These are phyloP conservation scores for Myrmecobius fasciatus DNA, from an alignment of 2,113 vertebrate species.

Conservation along the genomic window DNA sequence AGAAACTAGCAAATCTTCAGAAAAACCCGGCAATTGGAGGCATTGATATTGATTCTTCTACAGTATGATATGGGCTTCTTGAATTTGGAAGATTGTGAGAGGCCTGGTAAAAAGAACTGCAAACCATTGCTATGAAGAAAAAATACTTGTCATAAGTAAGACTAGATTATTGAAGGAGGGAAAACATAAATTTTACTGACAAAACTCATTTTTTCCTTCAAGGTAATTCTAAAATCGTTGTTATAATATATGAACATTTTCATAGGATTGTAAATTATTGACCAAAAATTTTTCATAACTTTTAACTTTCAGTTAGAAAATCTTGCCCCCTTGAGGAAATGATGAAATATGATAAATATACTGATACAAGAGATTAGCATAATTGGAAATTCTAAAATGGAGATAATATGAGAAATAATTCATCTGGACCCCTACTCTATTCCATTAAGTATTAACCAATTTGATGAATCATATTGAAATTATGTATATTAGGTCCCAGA, in stretches of 20 bases:
- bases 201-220: background rate
- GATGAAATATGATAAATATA: background rate
- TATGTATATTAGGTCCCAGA: too few species aligned
- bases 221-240: background rate
- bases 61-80: background rate
- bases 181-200: background rate
- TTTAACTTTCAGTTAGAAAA: background rate
- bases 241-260: background rate
- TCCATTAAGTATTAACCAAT: too few species aligned
- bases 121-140: background rate
- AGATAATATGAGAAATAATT: background rate
- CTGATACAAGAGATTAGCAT: background rate
- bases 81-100: background rate
- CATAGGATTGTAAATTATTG: background rate
- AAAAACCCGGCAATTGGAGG: background rate
- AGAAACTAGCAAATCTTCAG: background rate
- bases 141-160: background rate
- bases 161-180: background rate
- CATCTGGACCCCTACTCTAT: too few species aligned
- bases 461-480: too few species aligned
- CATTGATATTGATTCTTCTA: background rate
- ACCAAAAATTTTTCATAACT: background rate
- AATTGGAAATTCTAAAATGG: background rate
- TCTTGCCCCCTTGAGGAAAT: background rate
- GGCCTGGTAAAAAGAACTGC: background rate